Conservation (phyloP, 1,140 invertebrate species). For the Meloidogyne hapla region DNA sequence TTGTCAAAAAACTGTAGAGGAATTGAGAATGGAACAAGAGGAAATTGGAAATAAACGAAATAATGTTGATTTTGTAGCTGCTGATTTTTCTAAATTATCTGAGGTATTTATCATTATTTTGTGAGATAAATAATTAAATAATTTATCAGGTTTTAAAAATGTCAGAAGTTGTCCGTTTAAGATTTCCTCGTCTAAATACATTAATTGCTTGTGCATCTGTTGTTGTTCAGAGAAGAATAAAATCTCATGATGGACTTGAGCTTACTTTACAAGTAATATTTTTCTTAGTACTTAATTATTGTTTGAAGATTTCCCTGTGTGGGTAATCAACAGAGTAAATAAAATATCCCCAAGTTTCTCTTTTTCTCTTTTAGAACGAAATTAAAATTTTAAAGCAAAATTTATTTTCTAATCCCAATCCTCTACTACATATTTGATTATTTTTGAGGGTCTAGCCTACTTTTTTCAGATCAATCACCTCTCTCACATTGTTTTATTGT, state of each 20-base stretch:
- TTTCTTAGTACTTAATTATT: no score
- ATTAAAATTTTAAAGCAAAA: no score
- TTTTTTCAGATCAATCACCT: slow-evolving; percentile 51
- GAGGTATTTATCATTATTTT: slow-evolving; percentile 29
- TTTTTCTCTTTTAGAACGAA: no score
- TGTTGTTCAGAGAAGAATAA: slow-evolving; percentile 30
- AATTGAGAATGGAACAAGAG: background rate
- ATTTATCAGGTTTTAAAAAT: slow-evolving; percentile 34
- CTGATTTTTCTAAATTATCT: slow-evolving; percentile 41
- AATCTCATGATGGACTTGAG: slow-evolving; percentile 39
- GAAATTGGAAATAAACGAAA: slow-evolving; percentile 26
- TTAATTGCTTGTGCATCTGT: slow-evolving; percentile 47
- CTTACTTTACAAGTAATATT: slow-evolving; percentile 50
- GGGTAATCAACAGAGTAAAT: no score
- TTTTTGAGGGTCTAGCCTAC: no score
- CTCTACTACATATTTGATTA: no score
- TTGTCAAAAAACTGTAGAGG: slow-evolving; percentile 39
- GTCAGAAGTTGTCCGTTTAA: slow-evolving; percentile 42
- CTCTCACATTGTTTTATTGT: slow-evolving; percentile 41
- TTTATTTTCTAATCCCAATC: no score
- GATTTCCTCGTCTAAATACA: slow-evolving; percentile 38
- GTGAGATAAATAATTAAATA: background rate
- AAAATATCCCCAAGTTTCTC: no score
- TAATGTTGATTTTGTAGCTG: slow-evolving; percentile 44
- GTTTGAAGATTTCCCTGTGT: no score